Evolutionary conservation across 2,888 invertebrate genomes (phyloP), one percentile per base, ranked within the genome.

Genomic region (Busseola fusca): DNA sequence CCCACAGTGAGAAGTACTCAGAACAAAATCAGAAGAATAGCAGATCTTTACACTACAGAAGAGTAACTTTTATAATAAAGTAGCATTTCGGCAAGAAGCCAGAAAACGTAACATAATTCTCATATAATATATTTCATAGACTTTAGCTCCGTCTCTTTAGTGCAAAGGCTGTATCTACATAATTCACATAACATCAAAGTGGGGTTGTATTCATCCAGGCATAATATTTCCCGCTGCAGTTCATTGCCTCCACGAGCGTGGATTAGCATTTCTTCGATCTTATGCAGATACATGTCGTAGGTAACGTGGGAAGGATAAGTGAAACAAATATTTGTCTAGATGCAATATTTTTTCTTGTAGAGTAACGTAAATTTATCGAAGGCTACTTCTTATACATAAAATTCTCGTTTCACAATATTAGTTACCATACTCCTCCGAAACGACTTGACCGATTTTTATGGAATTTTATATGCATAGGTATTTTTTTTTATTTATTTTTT

Each of bases 191-290:
- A 76, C 74, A 84, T 82, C 76, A 83, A 82, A 83, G 84, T 64
- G 57, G 84, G 73, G 68, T 73, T 64, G 64, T 58, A 78, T 68
- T 70, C 82, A 84, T 58, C 64, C 74, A 72, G 62, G 74, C 82
- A 74, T 71, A 74, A 76, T 74, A 71, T 72, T 69, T 70, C 75
- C 62, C 74, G 76, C 74, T 84, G 79, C 83, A 79, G 74, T 66
- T 82, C 82, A 76, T 72, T 84, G 84, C 74, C 72, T 81, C 45
- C 59, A 69, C 81, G 69, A 72, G 69, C 45, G 62, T 1, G 72
- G 75, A 78, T 84, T 75, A 76, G 65, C 69, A 84, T 84, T 84
- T 76, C 73, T 82, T 72, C 65, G 65, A 69, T 81, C 81, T 78
- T 81, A 81, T 78, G 77, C 81, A 78, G 64, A 77, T 81, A 56